Conservation (phyloP, 2,888 invertebrate species). For the Drosophila austrosaltans region DNA sequence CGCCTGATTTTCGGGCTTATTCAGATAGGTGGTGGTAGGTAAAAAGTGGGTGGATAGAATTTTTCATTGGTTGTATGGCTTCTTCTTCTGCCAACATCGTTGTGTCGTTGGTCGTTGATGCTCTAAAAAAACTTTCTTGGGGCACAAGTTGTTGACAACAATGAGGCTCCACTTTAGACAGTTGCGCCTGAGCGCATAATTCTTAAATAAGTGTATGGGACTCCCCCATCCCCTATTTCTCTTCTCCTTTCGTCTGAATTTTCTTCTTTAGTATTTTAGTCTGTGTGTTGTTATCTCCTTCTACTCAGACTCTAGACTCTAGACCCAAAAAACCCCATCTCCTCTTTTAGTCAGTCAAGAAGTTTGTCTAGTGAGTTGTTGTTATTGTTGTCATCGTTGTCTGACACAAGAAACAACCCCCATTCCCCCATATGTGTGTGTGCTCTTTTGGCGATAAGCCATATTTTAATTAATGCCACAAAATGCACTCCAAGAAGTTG, state of each 20-base stretch:
- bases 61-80: too few species aligned
- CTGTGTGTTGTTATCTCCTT: slow-evolving; percentile 63
- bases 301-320: neutral
- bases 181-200: slow-evolving; percentile 65
- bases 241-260: neutral
- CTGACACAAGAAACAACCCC: slow-evolving; percentile 19
- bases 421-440: too few species aligned
- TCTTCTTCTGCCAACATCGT: neutral
- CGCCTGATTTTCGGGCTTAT: neutral
- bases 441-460: slow-evolving; percentile 13
- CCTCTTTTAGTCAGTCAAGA: slow-evolving; percentile 47
- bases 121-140: slow-evolving; percentile 25
- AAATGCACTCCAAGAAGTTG: slow-evolving; percentile 40
- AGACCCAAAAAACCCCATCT: slow-evolving; percentile 18
- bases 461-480: slow-evolving; percentile 71
- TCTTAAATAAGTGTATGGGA: slow-evolving; percentile 64
- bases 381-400: neutral
- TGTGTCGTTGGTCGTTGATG: neutral
- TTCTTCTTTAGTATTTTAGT: neutral
- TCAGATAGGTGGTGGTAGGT: neutral
- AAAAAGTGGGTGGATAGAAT: neutral
- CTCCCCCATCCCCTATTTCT: neutral
- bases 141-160: slow-evolving; percentile 55
- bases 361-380: slow-evolving; percentile 16
- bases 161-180: slow-evolving; percentile 40